These are phyloP conservation scores for Uloborus plumipes DNA, from an alignment of 2,888 invertebrate species.

Conservation along the genomic window DNA sequence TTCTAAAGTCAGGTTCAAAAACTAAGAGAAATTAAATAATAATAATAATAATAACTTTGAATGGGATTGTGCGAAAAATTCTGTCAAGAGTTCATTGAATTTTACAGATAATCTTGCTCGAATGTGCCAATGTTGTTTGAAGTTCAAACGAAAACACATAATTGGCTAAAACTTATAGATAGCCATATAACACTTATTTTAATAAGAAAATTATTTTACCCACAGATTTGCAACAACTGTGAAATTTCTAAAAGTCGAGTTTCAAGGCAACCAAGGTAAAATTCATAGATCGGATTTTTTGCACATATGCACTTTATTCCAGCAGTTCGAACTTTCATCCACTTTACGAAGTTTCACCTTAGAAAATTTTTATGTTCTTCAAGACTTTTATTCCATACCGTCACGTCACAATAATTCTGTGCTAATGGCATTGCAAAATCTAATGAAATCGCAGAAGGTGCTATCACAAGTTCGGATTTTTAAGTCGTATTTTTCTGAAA, in stretches of 20 bases:
- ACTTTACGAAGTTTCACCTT: slow-evolving; percentile 12
- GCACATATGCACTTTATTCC: slow-evolving; percentile 7
- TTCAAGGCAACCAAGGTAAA: neutral
- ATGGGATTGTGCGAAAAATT: too few relatives aligned
- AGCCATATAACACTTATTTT: neutral
- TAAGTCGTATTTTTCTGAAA: slow-evolving; percentile 7
- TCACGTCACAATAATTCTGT: neutral
- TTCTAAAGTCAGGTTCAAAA: too few relatives aligned
- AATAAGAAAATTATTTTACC: neutral
- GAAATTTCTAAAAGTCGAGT: slow-evolving; percentile 6
- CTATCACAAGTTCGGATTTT: slow-evolving; percentile 13
- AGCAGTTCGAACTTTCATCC: neutral
- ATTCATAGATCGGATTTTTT: neutral
- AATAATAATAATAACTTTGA: too few relatives aligned
- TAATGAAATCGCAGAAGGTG: neutral
- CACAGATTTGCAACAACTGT: slow-evolving; percentile 15
- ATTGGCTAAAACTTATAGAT: too few relatives aligned
- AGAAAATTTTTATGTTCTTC: slow-evolving; percentile 10
- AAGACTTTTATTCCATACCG: neutral
- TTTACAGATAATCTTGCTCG: too few relatives aligned
- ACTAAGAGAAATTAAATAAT: too few relatives aligned
- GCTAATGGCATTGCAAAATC: slow-evolving; percentile 11
- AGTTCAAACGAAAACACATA: too few relatives aligned
- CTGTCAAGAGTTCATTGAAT: too few relatives aligned
- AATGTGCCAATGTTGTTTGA: too few relatives aligned